Evolutionary conservation across 1,140 invertebrate species (phyloP).

Genomic region (Nebria ingens): DNA sequence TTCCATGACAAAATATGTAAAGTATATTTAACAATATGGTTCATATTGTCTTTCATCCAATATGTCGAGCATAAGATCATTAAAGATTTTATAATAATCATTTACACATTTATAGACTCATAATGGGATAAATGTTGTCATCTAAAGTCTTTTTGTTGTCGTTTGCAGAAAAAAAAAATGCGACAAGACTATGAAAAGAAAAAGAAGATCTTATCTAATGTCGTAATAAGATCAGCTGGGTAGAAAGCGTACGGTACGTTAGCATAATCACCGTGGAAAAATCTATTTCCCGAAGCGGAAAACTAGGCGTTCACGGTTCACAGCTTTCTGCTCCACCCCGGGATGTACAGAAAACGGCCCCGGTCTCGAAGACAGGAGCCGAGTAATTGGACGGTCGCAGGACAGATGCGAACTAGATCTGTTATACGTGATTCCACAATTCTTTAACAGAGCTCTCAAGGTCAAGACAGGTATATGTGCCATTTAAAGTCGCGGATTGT

Average conservation of each 20-base stretch:
- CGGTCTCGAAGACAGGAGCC: neutral
- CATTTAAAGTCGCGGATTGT: too few relatives aligned
- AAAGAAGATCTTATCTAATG: conserved; percentile 1
- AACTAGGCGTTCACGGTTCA: neutral
- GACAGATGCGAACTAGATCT: neutral
- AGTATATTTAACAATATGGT: too few relatives aligned
- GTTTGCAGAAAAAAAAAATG: neutral
- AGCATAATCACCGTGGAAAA: conserved; percentile 8
- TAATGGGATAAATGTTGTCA: too few relatives aligned
- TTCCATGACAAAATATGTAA: too few relatives aligned
- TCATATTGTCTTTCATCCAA: too few relatives aligned
- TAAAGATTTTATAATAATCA: too few relatives aligned
- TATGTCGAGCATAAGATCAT: too few relatives aligned
- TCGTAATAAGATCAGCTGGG: conserved; percentile 3
- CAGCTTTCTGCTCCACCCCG: neutral
- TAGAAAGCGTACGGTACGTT: conserved; percentile 6
- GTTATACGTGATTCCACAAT: too few relatives aligned
- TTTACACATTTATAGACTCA: too few relatives aligned
- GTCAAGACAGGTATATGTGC: too few relatives aligned
- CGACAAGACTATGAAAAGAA: too few relatives aligned
- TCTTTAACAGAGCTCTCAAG: too few relatives aligned
- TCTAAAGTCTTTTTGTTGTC: neutral
- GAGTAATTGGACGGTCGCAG: neutral
- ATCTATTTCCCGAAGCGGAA: conserved; percentile 9
- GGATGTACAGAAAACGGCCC: neutral